Conservation (phyloP, 2,888 invertebrate species). For the Trilocha varians region DNA sequence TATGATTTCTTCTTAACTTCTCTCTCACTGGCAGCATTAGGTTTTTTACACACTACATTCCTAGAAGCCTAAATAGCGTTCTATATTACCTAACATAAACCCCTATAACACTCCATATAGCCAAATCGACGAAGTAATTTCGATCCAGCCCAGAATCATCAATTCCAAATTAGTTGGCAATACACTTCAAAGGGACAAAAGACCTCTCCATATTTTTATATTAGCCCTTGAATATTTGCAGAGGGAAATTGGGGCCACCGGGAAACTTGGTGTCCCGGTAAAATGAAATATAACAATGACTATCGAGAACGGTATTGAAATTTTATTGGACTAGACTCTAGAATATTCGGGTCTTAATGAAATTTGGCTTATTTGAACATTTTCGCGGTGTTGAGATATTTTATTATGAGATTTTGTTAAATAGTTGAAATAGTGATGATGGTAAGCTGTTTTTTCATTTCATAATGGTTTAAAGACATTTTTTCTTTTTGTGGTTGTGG, state of each 20-base stretch:
- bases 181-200: conserved; percentile 30
- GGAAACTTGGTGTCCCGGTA: conserved; percentile 23
- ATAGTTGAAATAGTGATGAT: too few species aligned
- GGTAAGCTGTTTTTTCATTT: too few species aligned
- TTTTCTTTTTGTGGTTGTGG: too few species aligned
- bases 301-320: conserved; percentile 28
- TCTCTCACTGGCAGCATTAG: too few species aligned
- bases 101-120: too few species aligned
- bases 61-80: too few species aligned
- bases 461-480: too few species aligned
- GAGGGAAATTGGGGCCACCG: conserved; percentile 30
- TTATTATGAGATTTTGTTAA: too few species aligned
- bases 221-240: conserved; percentile 42
- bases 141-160: neutral
- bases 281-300: conserved; percentile 30
- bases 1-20: too few species aligned
- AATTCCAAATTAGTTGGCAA: conserved; percentile 12
- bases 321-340: conserved; percentile 16
- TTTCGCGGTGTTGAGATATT: neutral
- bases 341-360: neutral
- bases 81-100: too few species aligned
- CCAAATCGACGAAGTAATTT: conserved; percentile 14
- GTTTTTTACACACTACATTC: too few species aligned
- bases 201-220: conserved; percentile 38
- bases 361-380: neutral